Evolutionary conservation across 2,888 invertebrate species (phyloP), one percentile per base, ranked within the genome.

Genomic region (Ctenicera cuprea): DNA sequence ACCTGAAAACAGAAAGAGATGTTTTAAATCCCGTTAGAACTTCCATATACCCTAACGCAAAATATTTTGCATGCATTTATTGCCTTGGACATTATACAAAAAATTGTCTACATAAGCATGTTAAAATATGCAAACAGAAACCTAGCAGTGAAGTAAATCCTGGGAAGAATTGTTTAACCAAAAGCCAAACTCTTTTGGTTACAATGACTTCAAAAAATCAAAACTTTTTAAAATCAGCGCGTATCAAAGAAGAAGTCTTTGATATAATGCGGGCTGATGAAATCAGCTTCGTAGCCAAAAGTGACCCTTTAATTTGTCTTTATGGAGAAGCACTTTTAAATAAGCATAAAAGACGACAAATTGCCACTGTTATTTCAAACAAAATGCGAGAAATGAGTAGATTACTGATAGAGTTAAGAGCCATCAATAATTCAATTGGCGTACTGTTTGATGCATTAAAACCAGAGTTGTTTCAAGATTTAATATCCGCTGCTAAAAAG

Each of bases 291-390:
- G n/a, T n/a, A n/a, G n/a, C n/a, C n/a, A n/a, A n/a, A n/a, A n/a
- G n/a, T n/a, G n/a, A n/a, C n/a, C n/a, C 73, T 14, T 50, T 74
- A 30, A 77, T 77, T 41, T 77, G 77, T 57, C 37, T 74, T 11
- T 77, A 74, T 33, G 76, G 76, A 7, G 77, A 77, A 74, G 12
- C 43, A 9, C 38, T 71, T 16, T 45, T 77, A 41, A 48, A 37
- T 41, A 77, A 77, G 71, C 77, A 77, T 41, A 74, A 77, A 59
- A 71, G 77, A 50, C 76, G 72, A 22, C 74, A 76, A 48, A 74
- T 76, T 33, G 54, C 61, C 8, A 76, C 65, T 61, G 69, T 68
- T 12, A 61, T 74, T 30, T 76, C 76, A 0, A 77, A 74, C 61
- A 76, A 73, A 67, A 75, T 76, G 37, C 48, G 77, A 20, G 77